These are phyloP conservation scores for Pyrrhia umbra DNA, from an alignment of 2,888 invertebrate genomes.

Conservation along the genomic window DNA sequence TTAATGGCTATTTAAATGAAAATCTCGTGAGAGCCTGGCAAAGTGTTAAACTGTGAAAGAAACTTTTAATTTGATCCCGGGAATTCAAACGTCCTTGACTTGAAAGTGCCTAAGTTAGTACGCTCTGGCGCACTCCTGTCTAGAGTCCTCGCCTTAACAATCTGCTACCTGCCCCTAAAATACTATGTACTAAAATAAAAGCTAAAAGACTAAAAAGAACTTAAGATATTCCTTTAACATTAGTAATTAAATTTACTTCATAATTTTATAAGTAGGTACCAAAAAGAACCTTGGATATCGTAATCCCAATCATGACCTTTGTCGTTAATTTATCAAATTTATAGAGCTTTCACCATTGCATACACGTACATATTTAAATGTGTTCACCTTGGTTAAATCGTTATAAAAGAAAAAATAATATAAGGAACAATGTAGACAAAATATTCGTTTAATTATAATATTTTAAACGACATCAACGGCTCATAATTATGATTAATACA, in stretches of 20 bases:
- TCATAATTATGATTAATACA: slow-evolving; percentile 48
- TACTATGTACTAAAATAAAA: no score
- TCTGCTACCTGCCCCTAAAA: slow-evolving; percentile 35
- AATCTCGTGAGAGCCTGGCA: slow-evolving; percentile 50
- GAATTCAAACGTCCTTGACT: slow-evolving; percentile 68
- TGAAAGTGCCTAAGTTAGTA: slow-evolving; percentile 65
- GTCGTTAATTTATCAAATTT: no score
- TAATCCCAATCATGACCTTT: no score
- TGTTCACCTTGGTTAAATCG: no score
- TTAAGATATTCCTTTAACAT: background rate
- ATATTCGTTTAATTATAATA: slow-evolving; percentile 39
- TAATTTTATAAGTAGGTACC: no score
- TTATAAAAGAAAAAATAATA: no score
- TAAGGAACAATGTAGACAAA: no score
- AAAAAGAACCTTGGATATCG: no score
- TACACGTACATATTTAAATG: no score
- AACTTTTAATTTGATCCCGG: slow-evolving; percentile 72
- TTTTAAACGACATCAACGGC: slow-evolving; percentile 21
- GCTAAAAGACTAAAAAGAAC: slow-evolving; percentile 5
- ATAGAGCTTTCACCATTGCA: no score
- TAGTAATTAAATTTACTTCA: background rate
- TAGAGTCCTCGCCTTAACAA: slow-evolving; percentile 47
- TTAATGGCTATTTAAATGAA: slow-evolving; percentile 59
- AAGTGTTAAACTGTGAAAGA: slow-evolving; percentile 50
- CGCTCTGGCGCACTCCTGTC: slow-evolving; percentile 66